Evolutionary conservation across 1,140 invertebrate genomes (phyloP).

Genomic region (Protaetia brevitarsis): DNA sequence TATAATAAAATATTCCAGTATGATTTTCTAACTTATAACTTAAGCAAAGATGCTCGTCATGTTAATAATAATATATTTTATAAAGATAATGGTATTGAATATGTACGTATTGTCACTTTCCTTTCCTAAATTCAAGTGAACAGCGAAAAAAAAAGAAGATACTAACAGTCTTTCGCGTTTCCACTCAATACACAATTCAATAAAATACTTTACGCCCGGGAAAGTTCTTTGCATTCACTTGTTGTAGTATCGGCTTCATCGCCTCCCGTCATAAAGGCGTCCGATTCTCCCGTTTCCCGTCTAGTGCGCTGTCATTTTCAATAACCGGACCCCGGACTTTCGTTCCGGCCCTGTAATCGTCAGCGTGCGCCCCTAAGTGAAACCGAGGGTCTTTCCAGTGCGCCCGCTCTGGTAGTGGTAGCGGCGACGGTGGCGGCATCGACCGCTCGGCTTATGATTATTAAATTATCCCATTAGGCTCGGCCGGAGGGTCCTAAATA

Average conservation of each 20-base stretch:
- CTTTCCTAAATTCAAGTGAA: too few relatives aligned
- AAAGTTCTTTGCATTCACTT: not conserved
- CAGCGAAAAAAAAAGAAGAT: too few relatives aligned
- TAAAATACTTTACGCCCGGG: not conserved
- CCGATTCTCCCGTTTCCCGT: not conserved
- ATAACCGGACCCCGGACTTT: constrained; percentile 23
- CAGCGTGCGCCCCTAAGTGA: constrained; percentile 24
- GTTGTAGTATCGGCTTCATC: not conserved
- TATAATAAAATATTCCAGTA: too few relatives aligned
- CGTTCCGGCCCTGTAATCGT: constrained; percentile 25
- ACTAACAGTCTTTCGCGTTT: too few relatives aligned
- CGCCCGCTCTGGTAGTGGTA: too few relatives aligned
- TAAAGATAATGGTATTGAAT: too few relatives aligned
- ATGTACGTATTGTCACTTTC: too few relatives aligned
- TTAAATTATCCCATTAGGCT: constrained; percentile 28
- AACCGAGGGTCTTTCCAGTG: not conserved
- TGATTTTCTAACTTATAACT: too few relatives aligned
- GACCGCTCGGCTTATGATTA: constrained; percentile 28
- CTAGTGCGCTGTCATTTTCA: constrained; percentile 23
- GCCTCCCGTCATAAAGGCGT: not conserved
- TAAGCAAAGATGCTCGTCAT: too few relatives aligned
- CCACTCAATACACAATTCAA: too few relatives aligned
- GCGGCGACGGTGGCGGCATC: not conserved
- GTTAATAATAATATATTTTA: too few relatives aligned
- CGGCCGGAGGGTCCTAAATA: constrained; percentile 25